phyloP scores from a whole-genome alignment of 2,888 invertebrate species.

The Blastobasis lacticolella region DNA sequence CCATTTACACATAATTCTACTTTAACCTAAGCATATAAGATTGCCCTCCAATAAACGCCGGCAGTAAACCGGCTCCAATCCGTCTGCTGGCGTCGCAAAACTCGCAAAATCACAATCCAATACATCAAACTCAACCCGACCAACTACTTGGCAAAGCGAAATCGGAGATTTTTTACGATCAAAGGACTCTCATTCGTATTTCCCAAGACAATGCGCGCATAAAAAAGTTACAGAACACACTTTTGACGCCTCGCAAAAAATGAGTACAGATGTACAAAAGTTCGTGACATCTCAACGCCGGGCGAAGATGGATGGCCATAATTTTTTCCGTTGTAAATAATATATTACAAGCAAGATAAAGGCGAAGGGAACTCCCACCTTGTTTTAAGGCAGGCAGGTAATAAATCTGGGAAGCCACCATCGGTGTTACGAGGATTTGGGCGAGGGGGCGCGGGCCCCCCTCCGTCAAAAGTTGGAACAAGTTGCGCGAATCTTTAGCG shows the following conservation, averaged over 20 bases:
- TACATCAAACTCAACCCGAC: too few species aligned
- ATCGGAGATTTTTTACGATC: too few species aligned
- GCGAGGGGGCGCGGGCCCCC: conserved; percentile 1
- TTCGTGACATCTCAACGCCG: conserved; percentile 33
- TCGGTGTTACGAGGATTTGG: neutral
- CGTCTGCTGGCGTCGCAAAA: too few species aligned
- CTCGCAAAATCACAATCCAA: too few species aligned
- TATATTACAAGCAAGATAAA: conserved; percentile 41
- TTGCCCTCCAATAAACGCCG: too few species aligned
- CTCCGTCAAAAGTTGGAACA: too few species aligned
- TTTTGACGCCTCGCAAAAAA: conserved; percentile 16
- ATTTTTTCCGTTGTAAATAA: conserved; percentile 42
- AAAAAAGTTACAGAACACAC: conserved; percentile 9
- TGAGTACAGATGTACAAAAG: conserved; percentile 24
- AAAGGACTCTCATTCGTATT: neutral
- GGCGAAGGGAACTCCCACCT: conserved; percentile 33
- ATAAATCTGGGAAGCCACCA: conserved; percentile 26
- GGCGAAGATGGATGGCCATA: conserved; percentile 34
- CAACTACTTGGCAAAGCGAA: too few species aligned
- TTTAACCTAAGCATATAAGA: too few species aligned
- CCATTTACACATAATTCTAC: too few species aligned
- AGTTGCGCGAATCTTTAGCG: too few species aligned
- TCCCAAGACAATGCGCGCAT: conserved; percentile 12
- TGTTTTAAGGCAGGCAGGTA: conserved; percentile 35
- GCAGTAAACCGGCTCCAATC: too few species aligned